These are phyloP conservation scores for Chloropsis hardwickii DNA, from an alignment of 2,113 vertebrate species.

Conservation along the genomic window DNA sequence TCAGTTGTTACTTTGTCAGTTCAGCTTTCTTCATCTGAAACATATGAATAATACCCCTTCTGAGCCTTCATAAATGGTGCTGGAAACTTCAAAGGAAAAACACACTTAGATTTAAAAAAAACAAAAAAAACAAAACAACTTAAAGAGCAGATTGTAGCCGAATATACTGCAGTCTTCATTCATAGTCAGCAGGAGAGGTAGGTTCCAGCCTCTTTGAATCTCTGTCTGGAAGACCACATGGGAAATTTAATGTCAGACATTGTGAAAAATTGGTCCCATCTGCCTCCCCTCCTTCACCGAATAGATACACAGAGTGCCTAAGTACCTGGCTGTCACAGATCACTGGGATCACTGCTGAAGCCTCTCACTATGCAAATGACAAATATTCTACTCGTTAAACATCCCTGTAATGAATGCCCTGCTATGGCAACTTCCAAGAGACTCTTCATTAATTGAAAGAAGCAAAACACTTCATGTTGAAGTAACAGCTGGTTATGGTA, in stretches of 20 bases:
- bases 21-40: background rate
- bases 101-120: background rate
- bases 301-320: background rate
- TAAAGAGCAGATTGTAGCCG: background rate
- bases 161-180: background rate
- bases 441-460: background rate
- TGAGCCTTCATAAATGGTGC: background rate
- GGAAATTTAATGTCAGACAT: background rate
- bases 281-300: background rate
- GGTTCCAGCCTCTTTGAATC: background rate
- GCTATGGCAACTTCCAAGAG: background rate
- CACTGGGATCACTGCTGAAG: background rate
- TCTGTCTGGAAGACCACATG: background rate
- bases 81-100: background rate
- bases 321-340: background rate
- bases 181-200: background rate
- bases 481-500: conserved; percentile 14
- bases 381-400: background rate
- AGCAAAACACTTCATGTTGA: background rate
- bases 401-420: background rate
- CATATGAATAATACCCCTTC: background rate
- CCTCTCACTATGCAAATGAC: background rate
- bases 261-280: background rate
- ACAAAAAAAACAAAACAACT: background rate
- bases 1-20: background rate